A percentile compares a stretch with the other conserved stretches of the same genome.
Conservation (phyloP, 1,140 invertebrate species). For the Pseudachorutes palmiensis region DNA sequence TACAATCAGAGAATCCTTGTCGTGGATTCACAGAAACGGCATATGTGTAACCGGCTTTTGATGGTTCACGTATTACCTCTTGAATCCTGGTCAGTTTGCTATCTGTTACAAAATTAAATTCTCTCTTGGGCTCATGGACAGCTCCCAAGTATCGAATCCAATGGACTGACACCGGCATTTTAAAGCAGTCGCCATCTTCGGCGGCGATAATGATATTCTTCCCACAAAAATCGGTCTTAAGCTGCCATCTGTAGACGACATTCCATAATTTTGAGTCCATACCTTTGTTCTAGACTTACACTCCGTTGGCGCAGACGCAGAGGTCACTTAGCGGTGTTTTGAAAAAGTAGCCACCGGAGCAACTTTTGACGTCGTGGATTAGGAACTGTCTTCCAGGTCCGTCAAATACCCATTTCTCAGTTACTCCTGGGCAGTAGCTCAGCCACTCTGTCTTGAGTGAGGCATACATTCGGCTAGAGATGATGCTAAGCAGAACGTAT, state of each 20-base stretch:
- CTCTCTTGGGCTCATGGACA: neutral
- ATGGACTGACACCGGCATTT: neutral
- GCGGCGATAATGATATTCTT: neutral
- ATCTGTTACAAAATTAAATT: neutral
- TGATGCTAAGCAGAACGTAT: no score
- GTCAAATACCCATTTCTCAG: neutral
- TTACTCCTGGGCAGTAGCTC: neutral
- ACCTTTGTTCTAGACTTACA: neutral
- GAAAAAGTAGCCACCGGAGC: neutral
- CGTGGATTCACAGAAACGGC: neutral
- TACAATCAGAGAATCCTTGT: neutral
- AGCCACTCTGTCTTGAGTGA: no score
- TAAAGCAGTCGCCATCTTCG: neutral
- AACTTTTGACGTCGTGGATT: neutral
- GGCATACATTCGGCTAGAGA: no score
- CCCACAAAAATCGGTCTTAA: neutral
- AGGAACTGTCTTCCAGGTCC: neutral
- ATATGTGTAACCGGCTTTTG: neutral
- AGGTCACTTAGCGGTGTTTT: neutral
- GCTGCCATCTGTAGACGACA: neutral
- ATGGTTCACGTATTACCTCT: no score
- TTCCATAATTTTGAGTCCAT: neutral
- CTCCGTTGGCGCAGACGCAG: neutral
- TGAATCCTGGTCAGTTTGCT: neutral
- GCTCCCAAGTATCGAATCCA: neutral